These are phyloP conservation scores for Champsocephalus esox DNA, from an alignment of 2,797 vertebrate species.

Conservation along the genomic window DNA sequence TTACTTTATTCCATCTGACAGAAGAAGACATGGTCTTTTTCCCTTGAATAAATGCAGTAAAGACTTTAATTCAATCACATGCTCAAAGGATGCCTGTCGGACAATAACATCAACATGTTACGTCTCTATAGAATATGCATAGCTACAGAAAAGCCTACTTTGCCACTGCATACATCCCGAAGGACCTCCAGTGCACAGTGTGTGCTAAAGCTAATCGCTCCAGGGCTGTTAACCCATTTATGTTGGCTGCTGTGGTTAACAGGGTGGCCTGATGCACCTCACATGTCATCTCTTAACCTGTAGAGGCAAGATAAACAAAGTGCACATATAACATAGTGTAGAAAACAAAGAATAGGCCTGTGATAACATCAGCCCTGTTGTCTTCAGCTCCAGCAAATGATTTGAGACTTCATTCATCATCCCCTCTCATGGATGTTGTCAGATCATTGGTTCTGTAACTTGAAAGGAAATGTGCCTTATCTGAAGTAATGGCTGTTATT, in stretches of 20 bases:
- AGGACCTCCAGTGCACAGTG: slow-evolving; percentile 36
- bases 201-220: slow-evolving; percentile 45
- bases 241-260: slow-evolving; percentile 41
- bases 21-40: slow-evolving; percentile 69
- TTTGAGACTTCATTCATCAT: slow-evolving; percentile 43
- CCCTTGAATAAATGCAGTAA: slow-evolving; percentile 58
- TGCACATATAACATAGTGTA: slow-evolving; percentile 4
- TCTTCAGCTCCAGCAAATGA: slow-evolving; percentile 25
- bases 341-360: slow-evolving; percentile 16
- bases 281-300: slow-evolving; percentile 36
- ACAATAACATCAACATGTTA: slow-evolving; percentile 43
- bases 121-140: slow-evolving; percentile 47
- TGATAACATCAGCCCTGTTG: neutral
- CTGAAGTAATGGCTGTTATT: slow-evolving; percentile 38
- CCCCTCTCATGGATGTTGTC: slow-evolving; percentile 20
- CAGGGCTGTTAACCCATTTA: slow-evolving; percentile 51
- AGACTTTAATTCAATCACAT: slow-evolving; percentile 65
- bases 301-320: slow-evolving; percentile 30
- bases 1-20: slow-evolving; percentile 66
- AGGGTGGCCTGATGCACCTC: slow-evolving; percentile 32
- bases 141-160: slow-evolving; percentile 15
- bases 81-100: slow-evolving; percentile 45
- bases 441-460: slow-evolving; percentile 39
- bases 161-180: slow-evolving; percentile 28
- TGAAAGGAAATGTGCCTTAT: slow-evolving; percentile 39